Evolutionary conservation across 2,888 invertebrate species (phyloP), one percentile per base, ranked within the genome.

Genomic region (Nemotelus pantherinus): DNA sequence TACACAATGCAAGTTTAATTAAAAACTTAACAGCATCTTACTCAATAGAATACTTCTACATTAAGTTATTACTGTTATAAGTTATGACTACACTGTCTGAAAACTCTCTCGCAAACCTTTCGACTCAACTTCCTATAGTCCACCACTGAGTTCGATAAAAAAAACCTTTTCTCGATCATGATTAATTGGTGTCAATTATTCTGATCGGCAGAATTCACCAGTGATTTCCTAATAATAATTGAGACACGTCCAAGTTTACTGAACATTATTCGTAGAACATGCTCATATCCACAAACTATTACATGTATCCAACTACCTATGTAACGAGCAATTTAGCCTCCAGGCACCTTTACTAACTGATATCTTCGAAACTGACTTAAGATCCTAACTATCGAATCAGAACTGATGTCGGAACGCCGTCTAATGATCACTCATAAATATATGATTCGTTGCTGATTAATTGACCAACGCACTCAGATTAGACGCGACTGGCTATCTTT

Each of bases 101-200:
- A 25, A 25, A 25, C 25, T 25, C 25, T 25, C 25, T 25, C 0
- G 25, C 25, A 25, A 25, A 25, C 25, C 25, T 25, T 25, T 25
- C 25, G 25, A 25, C 25, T 25, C 25, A 25, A 25, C 25, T 25
- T 25, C 25, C 25, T 25, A 25, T 25, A 25, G 25, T 25, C 25
- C 25, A 25, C 25, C 25, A 25, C 25, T 25, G 25, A 25, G 25
- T 25, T 25, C 25, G 25, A 25, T 25, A 25, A 25, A 53, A 53
- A 53, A 53, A 10, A 60, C 25, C 25, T 25, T 25, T 60, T 39
- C 60, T 60, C 39, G 47, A 70, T 60, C 25, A 63, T 76, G 78
- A 78, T 76, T 78, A 78, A 78, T 78, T 75, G 78, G 78, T 75
- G 74, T 78, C 78, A 76, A 78, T 78, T 78, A 76, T 70, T 71